Conservation (phyloP, 1,140 invertebrate genomes). For the Drosophila mojavensis region DNA sequence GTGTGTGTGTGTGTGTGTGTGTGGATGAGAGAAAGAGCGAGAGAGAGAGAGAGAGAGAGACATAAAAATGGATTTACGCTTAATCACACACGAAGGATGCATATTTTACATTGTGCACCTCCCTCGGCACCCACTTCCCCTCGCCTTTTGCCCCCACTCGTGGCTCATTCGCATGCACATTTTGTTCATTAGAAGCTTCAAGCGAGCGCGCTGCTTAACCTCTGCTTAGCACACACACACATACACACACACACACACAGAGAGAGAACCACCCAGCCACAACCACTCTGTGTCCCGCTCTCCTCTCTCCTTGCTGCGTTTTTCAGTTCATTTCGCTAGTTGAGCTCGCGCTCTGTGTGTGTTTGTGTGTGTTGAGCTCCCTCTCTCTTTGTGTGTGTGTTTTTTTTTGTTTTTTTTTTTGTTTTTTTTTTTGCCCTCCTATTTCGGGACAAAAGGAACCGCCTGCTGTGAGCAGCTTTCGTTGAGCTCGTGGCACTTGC, state of each 20-base stretch:
- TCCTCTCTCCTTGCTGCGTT: slow-evolving; percentile 44
- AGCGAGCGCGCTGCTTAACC: slow-evolving; percentile 58
- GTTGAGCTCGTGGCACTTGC: slow-evolving; percentile 43
- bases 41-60: slow-evolving; percentile 8
- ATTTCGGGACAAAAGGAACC: slow-evolving; percentile 44
- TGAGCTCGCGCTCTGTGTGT: slow-evolving; percentile 1
- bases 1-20: background rate
- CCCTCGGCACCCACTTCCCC: background rate
- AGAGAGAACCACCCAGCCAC: background rate
- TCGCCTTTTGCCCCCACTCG: background rate
- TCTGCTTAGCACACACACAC: slow-evolving; percentile 33
- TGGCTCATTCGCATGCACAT: slow-evolving; percentile 53
- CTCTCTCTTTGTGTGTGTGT: background rate
- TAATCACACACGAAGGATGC: slow-evolving; percentile 75
- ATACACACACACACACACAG: background rate
- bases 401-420: slow-evolving; percentile 4
- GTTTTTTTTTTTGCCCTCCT: background rate
- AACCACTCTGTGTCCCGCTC: background rate
- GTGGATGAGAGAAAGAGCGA: background rate
- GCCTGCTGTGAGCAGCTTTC: slow-evolving; percentile 63
- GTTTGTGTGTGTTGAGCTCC: too few relatives aligned
- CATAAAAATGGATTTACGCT: slow-evolving; percentile 68
- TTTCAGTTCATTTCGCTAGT: slow-evolving; percentile 64
- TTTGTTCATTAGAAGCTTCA: slow-evolving; percentile 69
- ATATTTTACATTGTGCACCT: slow-evolving; percentile 49